Percentiles rank a stretch among this genome's conserved stretches.
Conservation (phyloP, 2,888 invertebrate genomes). For the Hydriomena furcata region DNA sequence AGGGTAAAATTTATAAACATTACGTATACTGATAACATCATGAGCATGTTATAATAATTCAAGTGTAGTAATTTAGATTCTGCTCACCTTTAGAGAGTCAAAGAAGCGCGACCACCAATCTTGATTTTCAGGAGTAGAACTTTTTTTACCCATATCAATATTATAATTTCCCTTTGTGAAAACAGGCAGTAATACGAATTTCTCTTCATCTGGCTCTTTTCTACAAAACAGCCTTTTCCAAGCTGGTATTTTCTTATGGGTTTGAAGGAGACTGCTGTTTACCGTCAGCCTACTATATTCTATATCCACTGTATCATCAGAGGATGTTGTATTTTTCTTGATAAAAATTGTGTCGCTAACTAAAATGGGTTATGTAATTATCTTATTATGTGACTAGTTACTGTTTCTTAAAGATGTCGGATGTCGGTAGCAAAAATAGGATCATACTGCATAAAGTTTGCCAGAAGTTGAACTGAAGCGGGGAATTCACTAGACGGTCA, state of each 20-base stretch:
- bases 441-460: too few species aligned
- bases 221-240: constrained; percentile 50
- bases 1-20: too few species aligned
- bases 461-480: too few species aligned
- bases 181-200: constrained; percentile 57
- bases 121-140: constrained; percentile 31
- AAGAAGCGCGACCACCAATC: constrained; percentile 70
- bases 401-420: too few species aligned
- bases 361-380: constrained; percentile 23
- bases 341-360: constrained; percentile 41
- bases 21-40: too few species aligned
- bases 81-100: constrained; percentile 46
- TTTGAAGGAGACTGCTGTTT: constrained; percentile 22
- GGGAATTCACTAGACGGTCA: too few species aligned
- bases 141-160: constrained; percentile 31
- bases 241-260: constrained; percentile 37
- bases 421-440: too few species aligned
- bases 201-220: constrained; percentile 52
- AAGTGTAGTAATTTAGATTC: too few species aligned
- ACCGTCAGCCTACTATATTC: constrained; percentile 23
- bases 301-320: constrained; percentile 11
- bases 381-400: too few species aligned
- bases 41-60: too few species aligned
- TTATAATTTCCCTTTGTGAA: constrained; percentile 40
- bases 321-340: constrained; percentile 32